Evolutionary conservation across 2,888 invertebrate genomes (phyloP), one percentile per base, ranked within the genome.

Genomic region (Tiliacea aurago): DNA sequence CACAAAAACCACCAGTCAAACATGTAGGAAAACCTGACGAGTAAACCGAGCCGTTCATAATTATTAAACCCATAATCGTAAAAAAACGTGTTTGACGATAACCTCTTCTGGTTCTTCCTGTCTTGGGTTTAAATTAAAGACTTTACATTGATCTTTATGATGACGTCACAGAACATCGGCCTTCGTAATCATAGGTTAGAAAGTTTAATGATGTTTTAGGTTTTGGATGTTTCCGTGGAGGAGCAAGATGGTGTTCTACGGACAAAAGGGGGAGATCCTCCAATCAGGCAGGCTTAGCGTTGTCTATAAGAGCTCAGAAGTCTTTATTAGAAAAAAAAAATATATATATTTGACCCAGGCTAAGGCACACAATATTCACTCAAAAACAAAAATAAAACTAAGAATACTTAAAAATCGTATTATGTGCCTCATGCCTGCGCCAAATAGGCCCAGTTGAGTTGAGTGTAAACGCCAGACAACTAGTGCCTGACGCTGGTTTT

Each of bases 81-180:
- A 37, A 64, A 66, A 51, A 69, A 76, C 61, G 4, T 53, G 78
- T 66, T 81, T 70, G 13, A 59, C 15, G 67, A 49, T 59, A 67
- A 66, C 47, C 69, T 69, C 55, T 65, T n/a, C n/a, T n/a, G n/a
- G n/a, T n/a, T n/a, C n/a, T n/a, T n/a, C n/a, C n/a, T 47, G 45
- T 62, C 61, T 65, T 58, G 43, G 37, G 45, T 64, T 76, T 65
- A 63, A 49, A 68, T 76, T 56, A 5, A 65, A 65, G 37, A 47
- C 49, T 79, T 64, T 43, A 61, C 49, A 77, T 56, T 78, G 69
- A 76, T 64, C 69, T 78, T 76, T 74, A 37, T 59, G n/a, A 41
- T 55, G 66, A 61, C 37, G 51, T 64, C n/a, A 69, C 37, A 15
- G 20, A 68, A 41, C 2, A 15, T 51, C 49, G 28, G 55, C 68